These are phyloP conservation scores for Poeciliopsis presidionis DNA, from an alignment of 2,797 vertebrate genomes.

Conservation along the genomic window DNA sequence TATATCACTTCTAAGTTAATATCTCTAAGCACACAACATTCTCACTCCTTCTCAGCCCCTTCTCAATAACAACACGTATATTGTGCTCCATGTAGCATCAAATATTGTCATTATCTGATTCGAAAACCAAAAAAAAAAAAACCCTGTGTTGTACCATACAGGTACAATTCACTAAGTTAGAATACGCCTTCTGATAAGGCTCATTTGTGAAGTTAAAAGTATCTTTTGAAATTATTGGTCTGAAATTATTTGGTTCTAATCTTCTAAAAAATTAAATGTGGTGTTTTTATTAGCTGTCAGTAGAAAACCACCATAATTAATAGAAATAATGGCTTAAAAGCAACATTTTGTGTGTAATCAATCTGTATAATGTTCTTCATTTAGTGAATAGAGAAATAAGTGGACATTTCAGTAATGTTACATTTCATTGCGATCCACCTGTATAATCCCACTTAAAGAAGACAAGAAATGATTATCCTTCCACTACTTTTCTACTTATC, in stretches of 20 bases:
- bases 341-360: background rate
- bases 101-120: background rate
- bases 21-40: background rate
- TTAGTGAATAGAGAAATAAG: background rate
- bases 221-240: background rate
- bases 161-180: background rate
- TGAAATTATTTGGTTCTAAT: background rate
- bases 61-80: background rate
- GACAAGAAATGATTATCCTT: background rate
- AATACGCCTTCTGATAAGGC: no score
- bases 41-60: background rate
- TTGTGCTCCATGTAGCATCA: background rate
- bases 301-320: background rate
- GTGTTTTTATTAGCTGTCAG: background rate
- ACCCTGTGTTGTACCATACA: background rate
- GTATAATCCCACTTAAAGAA: background rate
- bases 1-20: background rate
- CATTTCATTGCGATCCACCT: background rate
- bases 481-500: background rate
- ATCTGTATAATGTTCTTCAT: background rate
- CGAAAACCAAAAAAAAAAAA: background rate
- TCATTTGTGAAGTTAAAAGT: background rate
- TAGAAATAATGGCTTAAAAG: background rate
- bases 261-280: background rate
- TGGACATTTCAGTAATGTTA: background rate